Evolutionary conservation across 1,140 invertebrate genomes (phyloP).

Genomic region (Diorhabda carinulata): DNA sequence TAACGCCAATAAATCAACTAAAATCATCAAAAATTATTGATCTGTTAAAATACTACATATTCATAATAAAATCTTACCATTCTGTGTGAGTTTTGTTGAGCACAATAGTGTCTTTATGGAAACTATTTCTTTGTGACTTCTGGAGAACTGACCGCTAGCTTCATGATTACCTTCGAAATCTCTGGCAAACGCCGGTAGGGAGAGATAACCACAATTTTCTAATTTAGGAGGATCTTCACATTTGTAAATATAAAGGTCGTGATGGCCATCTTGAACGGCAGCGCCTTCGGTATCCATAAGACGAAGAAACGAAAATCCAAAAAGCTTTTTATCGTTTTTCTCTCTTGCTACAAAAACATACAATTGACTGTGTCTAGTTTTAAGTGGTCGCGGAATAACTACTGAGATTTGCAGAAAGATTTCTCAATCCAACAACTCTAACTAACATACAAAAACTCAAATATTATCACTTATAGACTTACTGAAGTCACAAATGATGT

Average conservation of each 20-base stretch:
- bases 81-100: conserved; percentile 94
- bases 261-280: conserved; percentile 77
- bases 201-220: conserved; percentile 68
- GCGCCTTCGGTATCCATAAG: conserved; percentile 88
- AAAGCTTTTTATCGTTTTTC: conserved; percentile 86
- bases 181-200: conserved; percentile 64
- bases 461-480: too few relatives aligned
- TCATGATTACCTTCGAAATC: conserved; percentile 56
- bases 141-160: conserved; percentile 57
- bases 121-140: conserved; percentile 82
- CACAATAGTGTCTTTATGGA: conserved; percentile 79
- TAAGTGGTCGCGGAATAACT: too few relatives aligned
- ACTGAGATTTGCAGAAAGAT: too few relatives aligned
- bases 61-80: conserved; percentile 56
- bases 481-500: too few relatives aligned
- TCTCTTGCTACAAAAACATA: conserved; percentile 63
- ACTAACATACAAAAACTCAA: too few relatives aligned
- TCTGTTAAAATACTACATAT: neutral
- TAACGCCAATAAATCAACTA: conserved; percentile 81
- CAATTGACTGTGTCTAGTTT: neutral
- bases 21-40: conserved; percentile 34
- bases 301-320: conserved; percentile 87
- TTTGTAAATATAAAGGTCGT: conserved; percentile 89
- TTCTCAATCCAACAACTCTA: too few relatives aligned
- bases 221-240: conserved; percentile 80